A percentile compares a stretch with the other conserved stretches of the same genome.
phyloP scores from a whole-genome alignment of 2,888 invertebrate species.

The Amaurobius ferox region DNA sequence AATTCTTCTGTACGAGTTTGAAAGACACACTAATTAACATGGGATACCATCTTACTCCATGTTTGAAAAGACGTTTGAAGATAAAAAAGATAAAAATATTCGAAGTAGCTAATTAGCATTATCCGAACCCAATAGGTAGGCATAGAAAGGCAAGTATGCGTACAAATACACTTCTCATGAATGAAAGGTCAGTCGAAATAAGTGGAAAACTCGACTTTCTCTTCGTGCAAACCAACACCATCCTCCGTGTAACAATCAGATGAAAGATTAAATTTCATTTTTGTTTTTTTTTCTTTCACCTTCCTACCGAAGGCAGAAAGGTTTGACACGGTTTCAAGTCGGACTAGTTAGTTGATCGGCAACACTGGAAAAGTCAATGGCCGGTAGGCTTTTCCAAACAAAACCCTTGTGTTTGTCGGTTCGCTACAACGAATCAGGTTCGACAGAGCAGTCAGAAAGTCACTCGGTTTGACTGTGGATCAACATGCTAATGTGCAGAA shows the following conservation, averaged over 20 bases:
- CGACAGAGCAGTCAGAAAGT: not conserved
- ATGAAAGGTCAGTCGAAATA: not conserved
- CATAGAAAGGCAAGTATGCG: constrained; percentile 8
- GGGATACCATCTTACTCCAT: no score
- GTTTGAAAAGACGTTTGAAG: no score
- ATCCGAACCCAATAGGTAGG: not conserved
- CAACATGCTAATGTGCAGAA: not conserved
- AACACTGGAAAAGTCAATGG: constrained; percentile 19
- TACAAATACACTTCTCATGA: constrained; percentile 11
- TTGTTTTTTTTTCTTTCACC: constrained; percentile 21
- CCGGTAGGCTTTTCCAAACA: constrained; percentile 32
- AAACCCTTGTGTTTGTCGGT: constrained; percentile 12
- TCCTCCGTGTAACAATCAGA: constrained; percentile 21
- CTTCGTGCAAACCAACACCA: constrained; percentile 13
- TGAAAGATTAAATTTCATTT: constrained; percentile 35
- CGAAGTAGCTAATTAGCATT: not conserved
- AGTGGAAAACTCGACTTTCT: constrained; percentile 7
- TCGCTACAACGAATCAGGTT: constrained; percentile 12
- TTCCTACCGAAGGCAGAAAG: constrained; percentile 25
- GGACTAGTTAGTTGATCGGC: constrained; percentile 19
- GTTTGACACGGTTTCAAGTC: constrained; percentile 30
- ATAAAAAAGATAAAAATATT: not conserved
- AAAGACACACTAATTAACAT: no score
- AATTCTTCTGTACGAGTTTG: no score
- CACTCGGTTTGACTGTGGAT: not conserved